These are phyloP conservation scores for Emesis russula DNA, from an alignment of 2,888 invertebrate species.

Conservation along the genomic window DNA sequence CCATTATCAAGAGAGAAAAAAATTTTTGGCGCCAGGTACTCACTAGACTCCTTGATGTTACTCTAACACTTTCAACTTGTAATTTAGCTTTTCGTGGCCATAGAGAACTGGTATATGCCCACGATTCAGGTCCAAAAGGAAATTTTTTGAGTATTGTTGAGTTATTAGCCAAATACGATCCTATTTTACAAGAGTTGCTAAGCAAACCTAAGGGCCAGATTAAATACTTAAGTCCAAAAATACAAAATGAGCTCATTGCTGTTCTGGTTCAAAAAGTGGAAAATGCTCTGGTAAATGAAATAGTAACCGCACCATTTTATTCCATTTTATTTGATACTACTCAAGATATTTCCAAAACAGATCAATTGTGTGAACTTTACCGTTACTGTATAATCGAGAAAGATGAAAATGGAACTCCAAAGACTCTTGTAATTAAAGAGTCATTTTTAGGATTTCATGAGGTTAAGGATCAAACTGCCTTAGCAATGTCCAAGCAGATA, in stretches of 20 bases:
- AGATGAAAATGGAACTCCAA: constrained; percentile 63
- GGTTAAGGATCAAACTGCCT: constrained; percentile 73
- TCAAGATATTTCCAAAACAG: constrained; percentile 71
- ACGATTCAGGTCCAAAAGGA: constrained; percentile 66
- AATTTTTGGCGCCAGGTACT: constrained; percentile 56
- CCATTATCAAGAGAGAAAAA: constrained; percentile 42
- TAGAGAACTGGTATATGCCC: constrained; percentile 59
- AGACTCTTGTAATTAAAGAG: constrained; percentile 64
- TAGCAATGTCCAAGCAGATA: constrained; percentile 69
- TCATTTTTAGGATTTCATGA: constrained; percentile 75
- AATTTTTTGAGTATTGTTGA: constrained; percentile 71
- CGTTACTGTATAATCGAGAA: constrained; percentile 68
- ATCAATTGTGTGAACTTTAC: constrained; percentile 70
- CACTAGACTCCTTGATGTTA: constrained; percentile 64
- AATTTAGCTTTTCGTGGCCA: constrained; percentile 71
- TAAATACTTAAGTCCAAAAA: constrained; percentile 74
- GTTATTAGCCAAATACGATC: constrained; percentile 13
- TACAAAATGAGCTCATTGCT: constrained; percentile 42
- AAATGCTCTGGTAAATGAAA: constrained; percentile 74
- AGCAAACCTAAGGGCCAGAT: constrained; percentile 67
- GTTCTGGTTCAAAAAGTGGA: constrained; percentile 67
- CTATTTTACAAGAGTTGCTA: constrained; percentile 36
- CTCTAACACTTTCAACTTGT: constrained; percentile 68
- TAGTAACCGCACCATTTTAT: constrained; percentile 67
- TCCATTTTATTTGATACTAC: constrained; percentile 78